Evolutionary conservation across 1,140 invertebrate genomes (phyloP).

Genomic region (Meteorus sp.): DNA sequence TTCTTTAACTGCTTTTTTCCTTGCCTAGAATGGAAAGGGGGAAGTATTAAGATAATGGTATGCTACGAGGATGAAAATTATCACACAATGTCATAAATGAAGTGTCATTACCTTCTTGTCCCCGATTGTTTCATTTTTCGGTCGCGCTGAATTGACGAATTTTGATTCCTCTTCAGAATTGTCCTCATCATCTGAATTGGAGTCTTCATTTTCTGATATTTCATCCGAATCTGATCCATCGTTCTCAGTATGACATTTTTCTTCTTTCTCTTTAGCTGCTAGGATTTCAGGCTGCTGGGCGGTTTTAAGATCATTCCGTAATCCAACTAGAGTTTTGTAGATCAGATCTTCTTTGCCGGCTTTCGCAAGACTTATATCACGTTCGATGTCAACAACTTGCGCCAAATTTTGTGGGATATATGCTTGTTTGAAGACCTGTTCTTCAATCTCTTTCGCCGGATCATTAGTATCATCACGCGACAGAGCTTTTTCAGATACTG

Average conservation of each 20-base stretch:
- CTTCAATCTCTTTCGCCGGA: constrained; percentile 75
- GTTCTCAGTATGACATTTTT: constrained; percentile 54
- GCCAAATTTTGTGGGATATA: constrained; percentile 94
- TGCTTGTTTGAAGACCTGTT: constrained; percentile 90
- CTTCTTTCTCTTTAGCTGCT: constrained; percentile 52
- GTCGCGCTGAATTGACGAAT: constrained; percentile 71
- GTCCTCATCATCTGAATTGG: constrained; percentile 54
- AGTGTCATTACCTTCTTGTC: constrained; percentile 71
- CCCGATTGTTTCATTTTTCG: constrained; percentile 83
- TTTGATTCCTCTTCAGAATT: constrained; percentile 61
- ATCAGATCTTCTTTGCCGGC: constrained; percentile 74
- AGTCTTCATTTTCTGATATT: constrained; percentile 46
- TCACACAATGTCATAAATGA: neutral
- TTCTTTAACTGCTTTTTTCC: constrained; percentile 85
- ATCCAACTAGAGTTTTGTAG: constrained; percentile 83
- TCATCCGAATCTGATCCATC: constrained; percentile 36
- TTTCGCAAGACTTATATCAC: constrained; percentile 82
- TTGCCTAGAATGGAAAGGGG: constrained; percentile 58
- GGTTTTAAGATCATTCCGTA: constrained; percentile 79
- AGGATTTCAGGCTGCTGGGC: constrained; percentile 58
- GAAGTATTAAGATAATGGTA: constrained; percentile 18
- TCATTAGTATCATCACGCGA: constrained; percentile 65
- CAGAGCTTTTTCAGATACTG: constrained; percentile 66
- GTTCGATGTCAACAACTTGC: constrained; percentile 89
- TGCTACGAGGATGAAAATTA: constrained; percentile 7